Percentiles rank a stretch among this genome's conserved stretches.
Conservation (phyloP, 1,140 invertebrate genomes). For the Coptotermes formosanus region DNA sequence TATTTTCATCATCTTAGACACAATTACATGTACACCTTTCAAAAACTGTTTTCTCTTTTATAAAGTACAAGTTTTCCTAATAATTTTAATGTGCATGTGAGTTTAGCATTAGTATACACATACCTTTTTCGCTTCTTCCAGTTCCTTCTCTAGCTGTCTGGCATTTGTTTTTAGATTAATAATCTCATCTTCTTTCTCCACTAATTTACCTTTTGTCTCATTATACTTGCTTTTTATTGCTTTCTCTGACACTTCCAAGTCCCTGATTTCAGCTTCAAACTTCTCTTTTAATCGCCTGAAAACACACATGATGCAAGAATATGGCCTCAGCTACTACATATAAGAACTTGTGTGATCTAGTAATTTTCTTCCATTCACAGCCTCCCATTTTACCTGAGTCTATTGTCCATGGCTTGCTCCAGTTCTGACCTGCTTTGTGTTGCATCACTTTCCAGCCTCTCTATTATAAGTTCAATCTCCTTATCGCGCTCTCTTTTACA, state of each 20-base stretch:
- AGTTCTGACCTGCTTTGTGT: slow-evolving; percentile 49
- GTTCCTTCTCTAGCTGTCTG: slow-evolving; percentile 52
- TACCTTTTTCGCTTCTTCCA: slow-evolving; percentile 55
- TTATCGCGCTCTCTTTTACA: slow-evolving; percentile 61
- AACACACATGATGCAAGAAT: slow-evolving; percentile 21
- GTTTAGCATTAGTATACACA: slow-evolving; percentile 29
- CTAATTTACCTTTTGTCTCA: slow-evolving; percentile 57
- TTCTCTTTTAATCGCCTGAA: slow-evolving; percentile 69
- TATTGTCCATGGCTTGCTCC: slow-evolving; percentile 57
- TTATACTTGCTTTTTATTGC: slow-evolving; percentile 59
- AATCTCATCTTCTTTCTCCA: slow-evolving; percentile 57
- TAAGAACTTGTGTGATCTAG: not conserved
- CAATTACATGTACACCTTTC: too few species aligned
- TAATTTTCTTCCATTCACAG: too few species aligned
- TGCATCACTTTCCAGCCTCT: slow-evolving; percentile 60
- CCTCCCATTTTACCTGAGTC: slow-evolving; percentile 51
- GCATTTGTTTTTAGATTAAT: slow-evolving; percentile 50
- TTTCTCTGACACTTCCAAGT: slow-evolving; percentile 52
- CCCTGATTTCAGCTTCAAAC: slow-evolving; percentile 65
- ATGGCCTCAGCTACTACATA: not conserved
- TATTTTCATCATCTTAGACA: too few species aligned
- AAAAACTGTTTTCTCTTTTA: too few species aligned
- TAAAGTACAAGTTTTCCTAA: too few species aligned
- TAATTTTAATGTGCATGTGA: not conserved
- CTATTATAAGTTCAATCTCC: slow-evolving; percentile 65